Conservation (phyloP, 64 coral and sea anemone genomes). For the Montipora sp. region DNA sequence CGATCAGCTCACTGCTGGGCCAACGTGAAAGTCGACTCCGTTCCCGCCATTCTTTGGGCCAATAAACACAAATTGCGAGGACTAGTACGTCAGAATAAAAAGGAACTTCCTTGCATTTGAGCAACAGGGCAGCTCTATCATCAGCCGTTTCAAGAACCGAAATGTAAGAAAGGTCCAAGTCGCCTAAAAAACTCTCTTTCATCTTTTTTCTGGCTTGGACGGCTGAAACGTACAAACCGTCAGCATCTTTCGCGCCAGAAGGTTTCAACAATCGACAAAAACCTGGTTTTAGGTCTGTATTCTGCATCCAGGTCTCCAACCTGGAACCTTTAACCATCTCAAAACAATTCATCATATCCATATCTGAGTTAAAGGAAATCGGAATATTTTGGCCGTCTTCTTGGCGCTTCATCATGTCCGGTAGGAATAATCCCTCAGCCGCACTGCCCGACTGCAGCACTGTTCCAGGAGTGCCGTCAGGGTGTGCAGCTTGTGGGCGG, state of each 20-base stretch:
- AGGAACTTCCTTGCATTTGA: neutral
- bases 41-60: neutral
- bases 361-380: neutral
- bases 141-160: neutral
- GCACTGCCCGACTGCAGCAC: neutral
- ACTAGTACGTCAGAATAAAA: neutral
- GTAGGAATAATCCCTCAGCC: neutral
- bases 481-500: neutral
- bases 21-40: neutral
- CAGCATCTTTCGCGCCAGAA: neutral
- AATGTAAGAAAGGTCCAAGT: neutral
- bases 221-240: neutral
- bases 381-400: neutral
- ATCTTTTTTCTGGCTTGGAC: neutral
- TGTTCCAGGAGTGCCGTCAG: neutral
- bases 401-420: neutral
- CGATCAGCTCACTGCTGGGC: neutral
- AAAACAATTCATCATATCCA: neutral
- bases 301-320: conserved; percentile 3
- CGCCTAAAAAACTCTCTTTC: neutral
- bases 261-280: neutral
- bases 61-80: neutral
- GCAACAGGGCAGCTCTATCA: neutral
- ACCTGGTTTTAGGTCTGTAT: neutral
- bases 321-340: neutral